Evolutionary conservation across 2,797 vertebrate species (phyloP).

Genomic region (Lates japonicus): DNA sequence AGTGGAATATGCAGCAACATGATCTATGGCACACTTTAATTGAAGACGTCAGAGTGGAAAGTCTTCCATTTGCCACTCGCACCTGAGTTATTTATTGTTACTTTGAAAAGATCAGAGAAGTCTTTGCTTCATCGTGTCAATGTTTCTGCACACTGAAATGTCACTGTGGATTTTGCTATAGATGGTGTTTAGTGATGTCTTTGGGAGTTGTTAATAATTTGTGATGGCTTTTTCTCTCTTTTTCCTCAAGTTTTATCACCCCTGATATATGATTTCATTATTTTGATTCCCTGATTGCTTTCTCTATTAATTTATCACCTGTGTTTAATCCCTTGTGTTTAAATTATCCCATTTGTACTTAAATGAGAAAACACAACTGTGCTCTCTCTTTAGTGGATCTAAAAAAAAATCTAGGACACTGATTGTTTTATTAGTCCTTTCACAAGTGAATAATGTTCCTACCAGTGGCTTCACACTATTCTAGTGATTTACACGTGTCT

Average conservation of each 20-base stretch:
- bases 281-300: background rate
- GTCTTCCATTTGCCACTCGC: background rate
- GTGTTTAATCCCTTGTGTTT: background rate
- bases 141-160: background rate
- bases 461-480: no score
- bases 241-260: background rate
- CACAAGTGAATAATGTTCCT: no score
- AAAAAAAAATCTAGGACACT: no score
- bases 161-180: background rate
- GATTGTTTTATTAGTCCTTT: no score
- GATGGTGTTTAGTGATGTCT: background rate
- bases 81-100: slow-evolving; percentile 18
- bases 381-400: no score
- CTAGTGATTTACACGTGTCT: no score
- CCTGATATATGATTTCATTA: background rate
- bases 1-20: slow-evolving; percentile 60
- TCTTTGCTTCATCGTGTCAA: background rate
- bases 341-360: no score
- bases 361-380: background rate
- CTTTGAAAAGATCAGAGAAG: slow-evolving; percentile 19
- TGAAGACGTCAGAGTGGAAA: background rate
- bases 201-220: background rate
- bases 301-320: background rate
- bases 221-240: background rate
- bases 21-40: slow-evolving; percentile 37